Evolutionary conservation across 2,113 vertebrate species (phyloP).

Genomic region (Accipiter cooperii): DNA sequence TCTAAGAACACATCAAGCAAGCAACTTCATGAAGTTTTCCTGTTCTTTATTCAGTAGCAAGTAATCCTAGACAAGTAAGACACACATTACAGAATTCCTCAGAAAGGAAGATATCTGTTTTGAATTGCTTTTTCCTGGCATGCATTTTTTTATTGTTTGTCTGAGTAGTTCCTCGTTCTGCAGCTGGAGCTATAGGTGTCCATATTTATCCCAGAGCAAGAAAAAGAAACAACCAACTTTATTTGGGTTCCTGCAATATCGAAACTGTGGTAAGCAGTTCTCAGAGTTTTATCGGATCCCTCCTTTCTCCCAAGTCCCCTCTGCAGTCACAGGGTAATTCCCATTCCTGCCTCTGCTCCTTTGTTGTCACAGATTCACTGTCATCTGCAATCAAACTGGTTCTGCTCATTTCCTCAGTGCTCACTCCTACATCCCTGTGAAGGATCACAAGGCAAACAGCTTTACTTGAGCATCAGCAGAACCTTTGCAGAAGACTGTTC

Average conservation of each 20-base stretch:
- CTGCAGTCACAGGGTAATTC: not conserved
- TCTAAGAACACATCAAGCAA: not conserved
- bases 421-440: not conserved
- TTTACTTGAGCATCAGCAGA: not conserved
- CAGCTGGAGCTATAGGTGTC: not conserved
- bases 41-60: not conserved
- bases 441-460: not conserved
- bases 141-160: not conserved
- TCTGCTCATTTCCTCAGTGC: fast-evolving
- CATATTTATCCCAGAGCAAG: not conserved
- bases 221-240: not conserved
- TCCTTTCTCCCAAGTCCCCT: not conserved
- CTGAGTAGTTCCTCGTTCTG: not conserved
- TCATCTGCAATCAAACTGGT: not conserved
- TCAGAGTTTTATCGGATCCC: not conserved
- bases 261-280: not conserved
- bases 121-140: not conserved
- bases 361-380: not conserved
- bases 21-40: not conserved
- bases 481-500: not conserved
- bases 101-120: not conserved
- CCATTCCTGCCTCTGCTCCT: not conserved
- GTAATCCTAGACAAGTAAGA: not conserved
- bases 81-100: not conserved
- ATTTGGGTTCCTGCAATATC: not conserved